Percentiles rank a stretch among this genome's conserved stretches.
phyloP scores from a whole-genome alignment of 2,113 vertebrate species.

The Mastomys natalensis region DNA sequence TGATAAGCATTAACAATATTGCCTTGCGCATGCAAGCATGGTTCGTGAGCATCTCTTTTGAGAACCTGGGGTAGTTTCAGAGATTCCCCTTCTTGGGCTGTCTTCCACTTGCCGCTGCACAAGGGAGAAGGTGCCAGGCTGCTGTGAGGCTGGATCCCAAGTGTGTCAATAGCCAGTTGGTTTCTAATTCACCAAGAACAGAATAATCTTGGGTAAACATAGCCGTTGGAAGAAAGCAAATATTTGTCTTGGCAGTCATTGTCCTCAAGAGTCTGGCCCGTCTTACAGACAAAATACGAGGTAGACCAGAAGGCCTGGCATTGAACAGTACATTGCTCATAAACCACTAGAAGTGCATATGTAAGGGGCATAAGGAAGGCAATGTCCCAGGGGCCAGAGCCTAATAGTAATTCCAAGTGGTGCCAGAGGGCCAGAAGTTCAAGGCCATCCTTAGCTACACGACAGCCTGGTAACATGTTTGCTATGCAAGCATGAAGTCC shows the following conservation, averaged over 20 bases:
- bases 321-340: neutral
- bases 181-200: slow-evolving; percentile 69
- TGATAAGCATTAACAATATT: neutral
- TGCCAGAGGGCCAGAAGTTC: no score
- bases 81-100: neutral
- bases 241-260: slow-evolving; percentile 72
- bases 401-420: neutral
- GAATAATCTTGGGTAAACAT: slow-evolving; percentile 73
- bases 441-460: neutral
- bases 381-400: neutral
- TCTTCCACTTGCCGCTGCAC: no score
- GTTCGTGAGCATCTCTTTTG: neutral
- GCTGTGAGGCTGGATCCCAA: slow-evolving; percentile 55
- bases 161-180: slow-evolving; percentile 65
- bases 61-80: neutral
- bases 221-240: slow-evolving; percentile 77
- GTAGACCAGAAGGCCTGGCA: neutral
- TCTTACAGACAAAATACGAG: neutral
- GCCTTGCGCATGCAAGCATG: neutral
- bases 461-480: neutral
- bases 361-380: neutral
- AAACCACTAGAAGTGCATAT: neutral
- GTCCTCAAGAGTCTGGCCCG: slow-evolving; percentile 31
- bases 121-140: slow-evolving; percentile 8
- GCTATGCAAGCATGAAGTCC: neutral